Base-by-base conservation (phyloP, 2,888 invertebrate species). In the Pocota personata region DNA sequence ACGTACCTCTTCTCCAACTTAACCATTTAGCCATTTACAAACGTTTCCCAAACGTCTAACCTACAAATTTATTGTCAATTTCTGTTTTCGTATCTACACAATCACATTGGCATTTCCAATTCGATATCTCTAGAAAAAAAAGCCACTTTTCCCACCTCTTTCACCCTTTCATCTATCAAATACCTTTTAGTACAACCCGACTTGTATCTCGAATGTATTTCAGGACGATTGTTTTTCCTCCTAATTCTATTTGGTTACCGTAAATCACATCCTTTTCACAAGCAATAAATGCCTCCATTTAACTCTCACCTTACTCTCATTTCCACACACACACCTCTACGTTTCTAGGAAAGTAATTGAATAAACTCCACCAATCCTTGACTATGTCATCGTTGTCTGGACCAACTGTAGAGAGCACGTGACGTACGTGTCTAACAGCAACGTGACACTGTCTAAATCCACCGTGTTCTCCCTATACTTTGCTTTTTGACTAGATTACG, bases 391-490 rank as follows among this genome's bases (percentile, higher is more conserved):
- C 48, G 19, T n/a, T n/a, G 46, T 21, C 48, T 50, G 50, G 32
- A 67, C 37, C 50, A 19, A 27, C 19, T 0, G 43, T 27, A 19
- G 52, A 10, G 40, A 37, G 37, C 48, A 76, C 19, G 50, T 66
- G 43, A 66, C 55, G 60, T 58, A 73, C 50, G 66, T 66, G 79
- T 66, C 46, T 16, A 58, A 48, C 48, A 27, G 14, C 57, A 62
- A 77, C 77, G 72, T 66, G 71, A 72, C 66, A 66, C 35, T 40
- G 60, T 73, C 80, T 43, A 48, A 66, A 80, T 67, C 66, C 40
- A 30, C 32, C 14, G n/a, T 3, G 1, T 16, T 32, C 16, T 24
- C 37, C 21, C 27, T 12, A 40, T 12, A n/a, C 57, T 27, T 8
- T 46, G 43, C 3, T 30, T 32, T 57, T 19, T n/a, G n/a, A n/a